phyloP scores from a whole-genome alignment of 2,797 vertebrate genomes.

The Chanos chanos region DNA sequence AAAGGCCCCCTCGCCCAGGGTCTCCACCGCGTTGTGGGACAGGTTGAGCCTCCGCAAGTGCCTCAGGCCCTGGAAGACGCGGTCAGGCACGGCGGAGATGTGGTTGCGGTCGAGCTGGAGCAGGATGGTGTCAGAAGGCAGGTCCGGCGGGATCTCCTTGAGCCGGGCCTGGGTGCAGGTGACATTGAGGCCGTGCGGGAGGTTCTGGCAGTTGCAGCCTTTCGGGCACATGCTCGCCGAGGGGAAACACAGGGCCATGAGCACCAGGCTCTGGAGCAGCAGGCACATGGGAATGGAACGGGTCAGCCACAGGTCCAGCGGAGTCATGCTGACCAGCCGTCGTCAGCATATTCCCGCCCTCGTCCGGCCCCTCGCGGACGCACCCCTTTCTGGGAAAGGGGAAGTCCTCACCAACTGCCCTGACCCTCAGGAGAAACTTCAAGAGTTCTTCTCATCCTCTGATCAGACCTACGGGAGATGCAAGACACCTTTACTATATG shows the following conservation, averaged over 20 bases:
- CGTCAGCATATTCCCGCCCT: conserved; percentile 85
- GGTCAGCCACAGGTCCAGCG: conserved; percentile 96
- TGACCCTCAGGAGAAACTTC: conserved; percentile 38
- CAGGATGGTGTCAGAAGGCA: conserved; percentile 88
- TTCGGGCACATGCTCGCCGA: conserved; percentile 98
- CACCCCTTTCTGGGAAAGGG: conserved; percentile 54
- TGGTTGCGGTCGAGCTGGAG: conserved; percentile 95
- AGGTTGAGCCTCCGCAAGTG: conserved; percentile 92
- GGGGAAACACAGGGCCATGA: conserved; percentile 98
- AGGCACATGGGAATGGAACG: conserved; percentile 98
- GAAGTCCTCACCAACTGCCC: conserved; percentile 49
- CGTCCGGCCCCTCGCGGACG: conserved; percentile 62
- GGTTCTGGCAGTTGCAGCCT: conserved; percentile 86
- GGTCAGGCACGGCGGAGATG: conserved; percentile 91
- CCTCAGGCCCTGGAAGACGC: conserved; percentile 90
- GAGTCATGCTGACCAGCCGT: conserved; percentile 89
- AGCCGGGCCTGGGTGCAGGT: conserved; percentile 94
- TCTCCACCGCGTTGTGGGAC: conserved; percentile 93
- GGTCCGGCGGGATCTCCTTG: conserved; percentile 92
- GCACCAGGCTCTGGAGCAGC: conserved; percentile 96
- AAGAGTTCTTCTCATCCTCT: conserved; percentile 59
- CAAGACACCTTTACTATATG: conserved; percentile 37
- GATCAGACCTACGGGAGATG: conserved; percentile 56
- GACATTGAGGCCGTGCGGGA: conserved; percentile 83
- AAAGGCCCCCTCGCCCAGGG: conserved; percentile 91